Evolutionary conservation across 2,797 vertebrate species (phyloP), one percentile per base, ranked within the genome.

Genomic region (Leuciscus waleckii): DNA sequence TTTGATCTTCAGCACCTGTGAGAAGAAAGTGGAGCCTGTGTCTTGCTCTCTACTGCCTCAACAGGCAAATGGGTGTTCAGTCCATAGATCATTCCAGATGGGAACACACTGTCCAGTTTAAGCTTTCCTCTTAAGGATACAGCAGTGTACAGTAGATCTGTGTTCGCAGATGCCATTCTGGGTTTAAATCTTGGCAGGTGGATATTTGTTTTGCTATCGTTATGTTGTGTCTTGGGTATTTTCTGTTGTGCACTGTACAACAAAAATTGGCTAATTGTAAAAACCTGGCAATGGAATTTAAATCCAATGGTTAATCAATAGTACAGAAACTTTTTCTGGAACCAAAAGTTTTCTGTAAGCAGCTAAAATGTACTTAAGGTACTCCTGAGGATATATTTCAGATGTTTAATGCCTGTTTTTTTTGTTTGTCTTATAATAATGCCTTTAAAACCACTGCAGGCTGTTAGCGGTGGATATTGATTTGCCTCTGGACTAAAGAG

Each of bases 381-480:
- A 41, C 58, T 65, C 58, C 39, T 14, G 58, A 79, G 16, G 39
- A 46, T 23, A 79, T 65, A 67, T 67, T 49, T 67, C 17, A 65
- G 29, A 16, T 7, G 26, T 67, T 79, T 61, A 49, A 79, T 86
- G 86, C 67, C 81, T 35, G 49, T 32, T 19, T 75, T 75, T 79
- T 79, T 84, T 77, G 78, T 32, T 74, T 29, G 10, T 58, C 81
- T 75, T 77, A 3, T 23, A 71, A 79, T 69, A 49, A 76, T 54
- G 58, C 29, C 69, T 77, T 79, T 76, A 43, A 73, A 56, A 26
- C 70, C 54, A 35, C 29, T 68, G 68, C 54, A 51, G 74, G 58
- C 39, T 75, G 71, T 75, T 79, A 61, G 56, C 17, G 10, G 71
- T 51, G 56, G 29, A 2, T 90, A 93, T 93, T 41, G 89, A 92